Evolutionary conservation across 2,797 vertebrate species (phyloP).

Genomic region (Xiphorhynchus erythropygius): DNA sequence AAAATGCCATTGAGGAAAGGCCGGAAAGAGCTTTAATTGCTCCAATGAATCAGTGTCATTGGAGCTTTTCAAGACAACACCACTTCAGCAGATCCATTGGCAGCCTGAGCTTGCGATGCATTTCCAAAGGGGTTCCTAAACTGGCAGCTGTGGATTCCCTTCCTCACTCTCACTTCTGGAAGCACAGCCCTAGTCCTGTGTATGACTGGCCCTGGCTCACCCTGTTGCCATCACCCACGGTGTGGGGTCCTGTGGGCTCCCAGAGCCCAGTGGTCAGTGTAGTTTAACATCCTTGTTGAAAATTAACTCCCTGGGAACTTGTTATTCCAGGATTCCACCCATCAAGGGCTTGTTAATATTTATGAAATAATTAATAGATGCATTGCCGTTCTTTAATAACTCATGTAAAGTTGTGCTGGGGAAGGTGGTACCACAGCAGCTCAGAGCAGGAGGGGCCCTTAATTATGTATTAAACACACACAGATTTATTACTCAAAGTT

Average conservation of each 20-base stretch:
- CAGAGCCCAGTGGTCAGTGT: rapidly evolving
- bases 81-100: not conserved
- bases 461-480: constrained; percentile 24
- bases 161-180: rapidly evolving
- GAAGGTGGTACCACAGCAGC: not conserved
- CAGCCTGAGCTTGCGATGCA: not conserved
- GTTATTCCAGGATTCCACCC: not conserved
- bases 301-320: not conserved
- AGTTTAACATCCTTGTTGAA: not conserved
- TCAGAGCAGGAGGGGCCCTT: not conserved
- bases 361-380: constrained; percentile 52
- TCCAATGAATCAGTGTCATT: not conserved
- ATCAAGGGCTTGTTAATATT: constrained; percentile 48
- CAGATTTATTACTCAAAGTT: not conserved
- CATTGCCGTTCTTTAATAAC: constrained; percentile 21
- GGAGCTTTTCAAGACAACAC: not conserved
- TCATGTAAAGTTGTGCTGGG: not conserved
- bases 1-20: not conserved
- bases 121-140: not conserved
- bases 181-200: not conserved
- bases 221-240: not conserved
- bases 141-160: rapidly evolving
- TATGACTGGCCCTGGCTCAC: no score
- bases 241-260: rapidly evolving
- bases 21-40: not conserved